A percentile compares a stretch with the other conserved stretches of the same genome.
Conservation (phyloP, 2,888 invertebrate species). For the Macrostomum cliftonense region DNA sequence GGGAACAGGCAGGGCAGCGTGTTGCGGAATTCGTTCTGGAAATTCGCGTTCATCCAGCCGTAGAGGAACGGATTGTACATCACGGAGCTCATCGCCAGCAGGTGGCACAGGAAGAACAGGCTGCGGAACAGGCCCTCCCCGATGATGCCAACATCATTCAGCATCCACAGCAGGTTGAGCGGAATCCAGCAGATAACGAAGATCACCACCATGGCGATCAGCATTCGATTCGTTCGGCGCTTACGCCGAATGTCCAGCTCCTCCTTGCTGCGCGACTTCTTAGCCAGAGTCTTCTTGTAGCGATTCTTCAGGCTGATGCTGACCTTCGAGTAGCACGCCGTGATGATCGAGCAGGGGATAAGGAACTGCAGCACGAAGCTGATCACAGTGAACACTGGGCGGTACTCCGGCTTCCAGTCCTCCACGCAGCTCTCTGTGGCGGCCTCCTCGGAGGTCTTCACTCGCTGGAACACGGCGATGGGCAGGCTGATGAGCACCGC, state of each 20-base stretch:
- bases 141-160: conserved; percentile 28
- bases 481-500: conserved; percentile 70
- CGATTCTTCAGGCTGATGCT: conserved; percentile 42
- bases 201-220: conserved; percentile 84
- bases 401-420: conserved; percentile 46
- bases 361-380: conserved; percentile 79
- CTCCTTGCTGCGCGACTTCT: conserved; percentile 39
- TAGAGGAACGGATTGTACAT: conserved; percentile 84
- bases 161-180: conserved; percentile 66
- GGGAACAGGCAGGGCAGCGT: too few relatives aligned
- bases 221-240: conserved; percentile 77
- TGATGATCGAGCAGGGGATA: conserved; percentile 76
- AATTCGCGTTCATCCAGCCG: conserved; percentile 85
- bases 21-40: conserved; percentile 56
- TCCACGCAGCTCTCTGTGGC: conserved; percentile 38
- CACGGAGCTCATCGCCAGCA: conserved; percentile 75
- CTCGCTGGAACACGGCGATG: conserved; percentile 53
- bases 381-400: conserved; percentile 61
- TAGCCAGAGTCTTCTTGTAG: too few relatives aligned
- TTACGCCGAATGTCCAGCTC: conserved; percentile 74
- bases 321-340: conserved; percentile 78
- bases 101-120: conserved; percentile 70
- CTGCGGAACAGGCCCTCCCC: conserved; percentile 46
- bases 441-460: conserved; percentile 8
- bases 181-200: conserved; percentile 69